These are phyloP conservation scores for Polydrusus tereticollis DNA, from an alignment of 2,888 invertebrate genomes.

Conservation along the genomic window DNA sequence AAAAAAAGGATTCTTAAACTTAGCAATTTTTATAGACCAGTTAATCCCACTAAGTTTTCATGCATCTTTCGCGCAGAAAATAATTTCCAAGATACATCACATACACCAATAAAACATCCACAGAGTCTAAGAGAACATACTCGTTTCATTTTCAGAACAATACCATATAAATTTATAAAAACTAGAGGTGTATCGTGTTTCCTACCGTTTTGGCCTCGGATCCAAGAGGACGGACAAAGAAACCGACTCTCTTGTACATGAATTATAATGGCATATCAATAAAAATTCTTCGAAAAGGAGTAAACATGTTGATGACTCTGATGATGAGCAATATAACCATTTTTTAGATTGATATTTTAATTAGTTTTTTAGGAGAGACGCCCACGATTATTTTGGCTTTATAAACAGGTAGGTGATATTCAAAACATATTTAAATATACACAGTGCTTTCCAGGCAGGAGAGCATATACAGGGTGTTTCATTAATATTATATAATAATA, in stretches of 20 bases:
- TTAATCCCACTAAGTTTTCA: too few relatives aligned
- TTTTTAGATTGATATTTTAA: conserved; percentile 1
- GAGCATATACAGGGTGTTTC: too few relatives aligned
- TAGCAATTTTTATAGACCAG: too few relatives aligned
- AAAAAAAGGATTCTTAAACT: too few relatives aligned
- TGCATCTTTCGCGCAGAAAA: too few relatives aligned
- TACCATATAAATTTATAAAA: conserved; percentile 24
- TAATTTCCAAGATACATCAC: too few relatives aligned
- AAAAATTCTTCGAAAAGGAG: conserved; percentile 36
- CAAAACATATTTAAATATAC: too few relatives aligned
- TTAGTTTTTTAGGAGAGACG: not conserved
- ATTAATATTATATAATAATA: too few relatives aligned
- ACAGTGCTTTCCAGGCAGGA: too few relatives aligned
- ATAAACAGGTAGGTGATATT: not conserved
- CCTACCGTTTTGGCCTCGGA: conserved; percentile 34
- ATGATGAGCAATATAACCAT: not conserved
- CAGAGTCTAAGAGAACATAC: too few relatives aligned
- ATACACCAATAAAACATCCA: too few relatives aligned
- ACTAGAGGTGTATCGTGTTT: conserved; percentile 30
- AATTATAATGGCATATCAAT: conserved; percentile 39
- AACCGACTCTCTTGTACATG: conserved; percentile 28
- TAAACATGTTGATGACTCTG: conserved; percentile 23
- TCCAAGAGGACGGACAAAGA: conserved; percentile 33
- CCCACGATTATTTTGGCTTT: not conserved
- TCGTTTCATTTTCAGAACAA: not conserved